These are phyloP conservation scores for Sarcophilus harrisii DNA, from an alignment of 2,797 vertebrate species.

Conservation along the genomic window DNA sequence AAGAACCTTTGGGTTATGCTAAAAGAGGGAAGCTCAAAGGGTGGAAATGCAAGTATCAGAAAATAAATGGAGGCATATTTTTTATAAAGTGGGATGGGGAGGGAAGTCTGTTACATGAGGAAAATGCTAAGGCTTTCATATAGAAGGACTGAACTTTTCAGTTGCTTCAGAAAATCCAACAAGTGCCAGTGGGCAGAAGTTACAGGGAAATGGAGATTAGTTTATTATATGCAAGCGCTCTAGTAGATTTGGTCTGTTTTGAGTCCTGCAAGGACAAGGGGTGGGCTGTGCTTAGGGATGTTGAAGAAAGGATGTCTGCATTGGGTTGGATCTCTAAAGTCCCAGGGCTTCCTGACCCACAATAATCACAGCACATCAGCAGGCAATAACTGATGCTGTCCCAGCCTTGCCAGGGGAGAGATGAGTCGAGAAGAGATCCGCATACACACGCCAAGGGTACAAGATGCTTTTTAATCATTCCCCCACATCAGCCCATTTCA, in stretches of 20 bases:
- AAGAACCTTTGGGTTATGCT: background rate
- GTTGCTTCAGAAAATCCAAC: background rate
- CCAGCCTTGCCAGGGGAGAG: background rate
- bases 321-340: background rate
- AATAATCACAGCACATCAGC: background rate
- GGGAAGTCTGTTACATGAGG: background rate
- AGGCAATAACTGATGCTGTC: background rate
- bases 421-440: background rate
- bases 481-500: background rate
- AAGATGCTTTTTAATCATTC: background rate
- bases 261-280: background rate
- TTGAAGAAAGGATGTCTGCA: background rate
- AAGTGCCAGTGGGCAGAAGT: background rate
- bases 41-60: background rate
- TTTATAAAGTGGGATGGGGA: background rate
- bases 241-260: background rate
- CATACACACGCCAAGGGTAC: background rate
- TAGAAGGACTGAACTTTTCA: background rate
- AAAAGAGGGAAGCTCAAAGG: background rate
- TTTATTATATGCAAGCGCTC: background rate
- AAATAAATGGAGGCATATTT: background rate
- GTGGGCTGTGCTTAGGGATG: background rate
- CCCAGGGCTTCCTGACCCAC: background rate
- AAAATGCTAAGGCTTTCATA: background rate
- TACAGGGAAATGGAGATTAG: background rate